A percentile compares a stretch with the other conserved stretches of the same genome.
Evolutionary conservation across 2,113 vertebrate species (phyloP).

Genomic region (Misgurnus anguillicaudatus): DNA sequence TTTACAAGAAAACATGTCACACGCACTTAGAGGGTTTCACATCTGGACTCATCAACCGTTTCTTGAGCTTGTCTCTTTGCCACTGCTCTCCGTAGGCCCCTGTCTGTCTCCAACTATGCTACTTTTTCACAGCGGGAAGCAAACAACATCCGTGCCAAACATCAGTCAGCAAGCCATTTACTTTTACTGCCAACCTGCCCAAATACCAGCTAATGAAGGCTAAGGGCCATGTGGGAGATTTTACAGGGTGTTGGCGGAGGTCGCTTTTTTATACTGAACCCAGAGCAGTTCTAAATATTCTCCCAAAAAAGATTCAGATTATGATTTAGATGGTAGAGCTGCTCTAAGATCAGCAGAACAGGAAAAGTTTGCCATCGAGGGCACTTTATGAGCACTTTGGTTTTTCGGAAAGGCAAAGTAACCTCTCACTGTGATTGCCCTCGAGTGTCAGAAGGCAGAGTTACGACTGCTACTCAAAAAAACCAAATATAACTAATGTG

Average conservation of each 20-base stretch:
- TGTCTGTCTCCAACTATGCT: conserved; percentile 20
- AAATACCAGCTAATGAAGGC: conserved; percentile 28
- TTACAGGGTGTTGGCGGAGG: conserved; percentile 2
- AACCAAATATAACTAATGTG: conserved; percentile 52
- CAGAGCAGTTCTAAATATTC: background rate
- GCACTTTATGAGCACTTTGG: background rate
- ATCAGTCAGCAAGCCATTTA: conserved; percentile 61
- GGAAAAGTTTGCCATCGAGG: background rate
- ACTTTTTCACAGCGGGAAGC: conserved; percentile 11
- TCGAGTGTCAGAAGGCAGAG: conserved; percentile 31
- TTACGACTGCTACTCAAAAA: conserved; percentile 41
- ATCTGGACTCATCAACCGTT: too few relatives aligned
- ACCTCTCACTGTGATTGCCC: conserved; percentile 53
- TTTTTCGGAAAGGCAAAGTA: conserved; percentile 57
- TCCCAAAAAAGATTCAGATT: background rate
- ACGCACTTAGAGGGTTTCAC: too few relatives aligned
- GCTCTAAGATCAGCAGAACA: background rate
- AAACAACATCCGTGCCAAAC: conserved; percentile 56
- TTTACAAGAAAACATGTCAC: too few relatives aligned
- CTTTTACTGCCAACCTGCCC: conserved; percentile 54
- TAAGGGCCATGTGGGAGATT: conserved; percentile 29
- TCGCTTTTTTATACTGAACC: background rate
- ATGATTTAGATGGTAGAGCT: background rate
- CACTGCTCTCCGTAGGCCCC: conserved; percentile 8
- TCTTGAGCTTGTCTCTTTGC: background rate